Evolutionary conservation across 1,140 invertebrate species (phyloP), one percentile per base, ranked within the genome.

Genomic region (Brachionus plicatilis): DNA sequence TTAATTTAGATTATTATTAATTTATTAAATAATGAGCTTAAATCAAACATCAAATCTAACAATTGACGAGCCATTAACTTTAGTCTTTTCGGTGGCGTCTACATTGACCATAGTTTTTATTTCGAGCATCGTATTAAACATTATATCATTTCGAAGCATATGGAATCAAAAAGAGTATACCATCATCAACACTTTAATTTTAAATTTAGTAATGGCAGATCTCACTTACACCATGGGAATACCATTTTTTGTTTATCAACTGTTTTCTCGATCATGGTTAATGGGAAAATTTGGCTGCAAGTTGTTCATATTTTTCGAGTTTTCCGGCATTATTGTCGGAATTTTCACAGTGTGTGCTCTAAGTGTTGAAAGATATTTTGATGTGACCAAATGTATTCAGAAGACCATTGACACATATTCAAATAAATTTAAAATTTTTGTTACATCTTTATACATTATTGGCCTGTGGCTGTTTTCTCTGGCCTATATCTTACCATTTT

Each of bases 191-290:
- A 65, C 41, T 11, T 20, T 82, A 37, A 68, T 82, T 45, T 24
- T 82, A n/a, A 82, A 82, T 37, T 33, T 82, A 12, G n/a, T 29
- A 24, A n/a, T 82, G 12, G 79, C 79, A 24, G 79, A 82, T 65
- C 60, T 82, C 3, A 68, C 65, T 27, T 82, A 82, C 41, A 65
- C 79, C 3, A 29, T 82, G n/a, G 79, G 79, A 0, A 82, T 82
- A 12, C 79, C 79, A 27, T 68, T 82, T 60, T 82, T 82, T 47
- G 33, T 82, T 4, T 27, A 68, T 8, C 79, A 82, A 65, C 27
- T 82, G 5, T 82, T 65, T 56, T 43, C 14, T 45, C 79, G 37
- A 11, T 65, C 56, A 45, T 82, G 79, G 79, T 17, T 65, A 5
- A 24, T 65, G 29, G 79, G 79, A 17, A 27, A 43, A 82, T 43